Evolutionary conservation across 2,113 vertebrate genomes (phyloP).

Genomic region (Anhinga rufa): DNA sequence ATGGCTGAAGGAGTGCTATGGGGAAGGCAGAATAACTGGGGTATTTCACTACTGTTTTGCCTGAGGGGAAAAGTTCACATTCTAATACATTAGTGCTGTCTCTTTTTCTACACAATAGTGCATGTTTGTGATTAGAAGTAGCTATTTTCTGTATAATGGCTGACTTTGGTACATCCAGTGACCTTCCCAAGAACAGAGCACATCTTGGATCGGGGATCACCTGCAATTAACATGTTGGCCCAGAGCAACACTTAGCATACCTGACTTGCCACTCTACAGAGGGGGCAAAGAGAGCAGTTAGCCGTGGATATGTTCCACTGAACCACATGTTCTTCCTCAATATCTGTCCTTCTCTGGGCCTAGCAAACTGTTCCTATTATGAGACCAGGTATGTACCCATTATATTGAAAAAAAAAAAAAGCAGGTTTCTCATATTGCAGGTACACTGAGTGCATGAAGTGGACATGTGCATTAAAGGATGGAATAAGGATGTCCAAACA

Average conservation of each 20-base stretch:
- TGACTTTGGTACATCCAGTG: background rate
- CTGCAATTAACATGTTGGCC: background rate
- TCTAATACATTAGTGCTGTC: background rate
- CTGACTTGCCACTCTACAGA: background rate
- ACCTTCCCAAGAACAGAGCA: background rate
- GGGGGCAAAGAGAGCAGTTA: background rate
- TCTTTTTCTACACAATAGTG: background rate
- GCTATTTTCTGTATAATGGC: background rate
- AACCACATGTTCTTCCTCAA: background rate
- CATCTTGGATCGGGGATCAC: background rate
- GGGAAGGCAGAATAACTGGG: background rate
- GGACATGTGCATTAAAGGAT: fast-evolving
- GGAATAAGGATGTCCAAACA: background rate
- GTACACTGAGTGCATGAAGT: background rate
- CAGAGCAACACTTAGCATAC: background rate
- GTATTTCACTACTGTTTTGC: background rate
- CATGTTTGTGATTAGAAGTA: background rate
- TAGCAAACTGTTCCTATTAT: background rate
- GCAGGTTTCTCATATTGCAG: background rate
- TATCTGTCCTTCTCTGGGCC: background rate
- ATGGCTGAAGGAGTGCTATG: background rate
- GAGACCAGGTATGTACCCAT: too few relatives aligned
- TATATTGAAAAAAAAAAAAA: background rate
- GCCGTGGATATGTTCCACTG: background rate
- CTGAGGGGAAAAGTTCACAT: background rate